phyloP scores from a whole-genome alignment of 2,797 vertebrate genomes.

The Karalla daura region DNA sequence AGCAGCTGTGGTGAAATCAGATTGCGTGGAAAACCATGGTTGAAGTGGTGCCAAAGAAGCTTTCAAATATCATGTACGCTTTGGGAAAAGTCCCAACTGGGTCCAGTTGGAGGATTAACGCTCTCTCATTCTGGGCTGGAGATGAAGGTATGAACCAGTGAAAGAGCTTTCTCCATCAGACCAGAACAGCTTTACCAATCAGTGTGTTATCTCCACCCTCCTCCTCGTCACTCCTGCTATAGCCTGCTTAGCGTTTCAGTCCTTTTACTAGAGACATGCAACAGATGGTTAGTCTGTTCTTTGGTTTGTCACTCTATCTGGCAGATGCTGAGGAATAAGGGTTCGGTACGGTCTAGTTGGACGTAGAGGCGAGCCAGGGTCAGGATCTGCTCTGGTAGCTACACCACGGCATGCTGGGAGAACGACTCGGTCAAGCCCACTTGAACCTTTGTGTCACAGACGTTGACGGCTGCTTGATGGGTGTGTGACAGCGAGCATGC shows the following conservation, averaged over 20 bases:
- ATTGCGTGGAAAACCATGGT: too few relatives aligned
- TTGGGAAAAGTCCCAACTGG: background rate
- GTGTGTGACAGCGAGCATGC: conserved; percentile 56
- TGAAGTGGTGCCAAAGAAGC: conserved; percentile 50
- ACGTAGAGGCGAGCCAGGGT: conserved; percentile 23
- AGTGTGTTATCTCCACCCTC: conserved; percentile 13
- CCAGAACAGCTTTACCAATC: conserved; percentile 18
- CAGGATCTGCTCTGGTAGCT: conserved; percentile 35
- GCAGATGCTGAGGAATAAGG: conserved; percentile 10
- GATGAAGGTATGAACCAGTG: conserved; percentile 4
- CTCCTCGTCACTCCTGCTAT: conserved; percentile 23
- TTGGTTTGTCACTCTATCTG: conserved; percentile 20
- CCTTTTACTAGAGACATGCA: conserved; percentile 31
- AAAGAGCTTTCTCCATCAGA: conserved; percentile 4
- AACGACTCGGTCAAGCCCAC: conserved; percentile 47
- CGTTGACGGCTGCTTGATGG: conserved; percentile 33
- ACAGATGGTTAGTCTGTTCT: conserved; percentile 38
- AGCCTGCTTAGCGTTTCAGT: conserved; percentile 7
- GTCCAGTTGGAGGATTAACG: background rate
- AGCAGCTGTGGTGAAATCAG: too few relatives aligned
- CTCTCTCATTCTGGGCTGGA: background rate
- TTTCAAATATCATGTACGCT: background rate
- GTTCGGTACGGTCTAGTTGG: conserved; percentile 42
- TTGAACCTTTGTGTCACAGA: conserved; percentile 57
- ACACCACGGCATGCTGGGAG: conserved; percentile 9